These are phyloP conservation scores for Myotis brandtii DNA, from an alignment of 2,113 vertebrate species.

Conservation along the genomic window DNA sequence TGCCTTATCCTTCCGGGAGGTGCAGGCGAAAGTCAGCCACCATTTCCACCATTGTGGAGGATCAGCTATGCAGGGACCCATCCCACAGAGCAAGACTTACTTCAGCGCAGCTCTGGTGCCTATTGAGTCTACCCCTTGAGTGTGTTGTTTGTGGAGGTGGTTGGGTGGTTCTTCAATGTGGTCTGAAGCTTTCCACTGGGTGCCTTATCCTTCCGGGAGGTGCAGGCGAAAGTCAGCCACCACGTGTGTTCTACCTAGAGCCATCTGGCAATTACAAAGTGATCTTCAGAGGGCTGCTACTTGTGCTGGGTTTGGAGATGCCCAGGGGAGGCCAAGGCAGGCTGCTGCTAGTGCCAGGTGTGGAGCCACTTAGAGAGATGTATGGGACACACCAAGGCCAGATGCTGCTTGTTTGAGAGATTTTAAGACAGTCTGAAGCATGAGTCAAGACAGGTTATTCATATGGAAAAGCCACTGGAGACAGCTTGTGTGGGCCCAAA, in stretches of 20 bases:
- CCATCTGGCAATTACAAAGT: not conserved
- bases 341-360: not conserved
- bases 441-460: not conserved
- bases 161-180: not conserved
- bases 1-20: not conserved
- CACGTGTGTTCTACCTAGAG: not conserved
- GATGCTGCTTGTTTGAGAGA: not conserved
- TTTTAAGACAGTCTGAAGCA: not conserved
- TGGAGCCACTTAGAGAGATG: not conserved
- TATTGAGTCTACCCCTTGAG: not conserved
- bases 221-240: not conserved
- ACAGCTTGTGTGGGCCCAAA: not conserved
- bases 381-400: not conserved
- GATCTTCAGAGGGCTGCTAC: not conserved
- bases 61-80: not conserved
- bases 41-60: not conserved
- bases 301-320: not conserved
- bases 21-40: not conserved
- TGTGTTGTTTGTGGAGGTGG: not conserved
- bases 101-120: not conserved
- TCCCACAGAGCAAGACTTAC: not conserved
- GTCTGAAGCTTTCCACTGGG: not conserved
- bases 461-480: not conserved
- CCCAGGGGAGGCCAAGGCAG: not conserved
- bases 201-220: not conserved